Conservation (phyloP, 2,113 vertebrate species). For the Pachypanchax playfairii region DNA sequence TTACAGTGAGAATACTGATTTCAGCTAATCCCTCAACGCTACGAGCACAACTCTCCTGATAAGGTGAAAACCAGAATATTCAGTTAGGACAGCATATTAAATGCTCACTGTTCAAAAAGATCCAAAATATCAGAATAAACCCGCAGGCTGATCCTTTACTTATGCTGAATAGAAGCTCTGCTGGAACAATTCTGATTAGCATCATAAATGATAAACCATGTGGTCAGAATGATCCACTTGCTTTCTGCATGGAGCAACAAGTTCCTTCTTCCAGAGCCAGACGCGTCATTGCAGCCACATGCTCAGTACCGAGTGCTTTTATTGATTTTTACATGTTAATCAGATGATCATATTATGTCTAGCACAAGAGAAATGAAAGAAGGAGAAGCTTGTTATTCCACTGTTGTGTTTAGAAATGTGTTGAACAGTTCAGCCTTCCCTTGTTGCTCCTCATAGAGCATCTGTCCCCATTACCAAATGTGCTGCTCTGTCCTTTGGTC, state of each 20-base stretch:
- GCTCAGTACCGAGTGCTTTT: not conserved
- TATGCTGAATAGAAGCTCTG: not conserved
- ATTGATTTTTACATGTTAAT: not conserved
- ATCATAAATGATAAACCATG: too few species aligned
- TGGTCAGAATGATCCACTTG: slow-evolving; percentile 53
- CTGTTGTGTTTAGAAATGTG: slow-evolving; percentile 34
- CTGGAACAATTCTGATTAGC: not conserved
- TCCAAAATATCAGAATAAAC: slow-evolving; percentile 23
- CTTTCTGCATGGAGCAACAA: slow-evolving; percentile 26
- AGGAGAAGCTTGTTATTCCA: slow-evolving; percentile 4
- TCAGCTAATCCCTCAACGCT: slow-evolving; percentile 11
- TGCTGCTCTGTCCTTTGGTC: slow-evolving; percentile 24
- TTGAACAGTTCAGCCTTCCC: slow-evolving; percentile 6
- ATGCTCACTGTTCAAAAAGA: not conserved
- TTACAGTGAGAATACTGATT: slow-evolving; percentile 9
- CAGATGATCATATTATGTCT: slow-evolving; percentile 16
- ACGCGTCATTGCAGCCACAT: slow-evolving; percentile 17
- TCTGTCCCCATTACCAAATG: slow-evolving; percentile 60
- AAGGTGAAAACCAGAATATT: slow-evolving; percentile 12
- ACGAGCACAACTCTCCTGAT: not conserved
- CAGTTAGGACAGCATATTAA: too few species aligned
- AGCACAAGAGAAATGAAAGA: slow-evolving; percentile 8
- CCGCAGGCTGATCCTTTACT: not conserved
- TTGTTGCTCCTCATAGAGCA: slow-evolving; percentile 49
- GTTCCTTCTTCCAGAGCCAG: slow-evolving; percentile 15